Evolutionary conservation across 2,113 vertebrate species (phyloP), one percentile per base, ranked within the genome.

Genomic region (Phylloscopus trochiloides): DNA sequence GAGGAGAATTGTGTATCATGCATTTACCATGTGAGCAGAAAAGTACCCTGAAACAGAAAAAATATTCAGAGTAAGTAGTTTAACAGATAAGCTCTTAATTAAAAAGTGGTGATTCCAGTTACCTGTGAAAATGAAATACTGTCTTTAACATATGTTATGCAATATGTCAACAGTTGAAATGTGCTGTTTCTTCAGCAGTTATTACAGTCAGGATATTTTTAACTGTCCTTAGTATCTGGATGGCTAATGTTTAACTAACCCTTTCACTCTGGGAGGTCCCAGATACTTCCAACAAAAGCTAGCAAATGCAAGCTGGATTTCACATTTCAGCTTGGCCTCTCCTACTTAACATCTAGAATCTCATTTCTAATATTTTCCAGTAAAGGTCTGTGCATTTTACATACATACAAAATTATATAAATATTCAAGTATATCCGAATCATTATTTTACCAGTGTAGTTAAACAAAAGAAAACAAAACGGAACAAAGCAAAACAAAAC

Each of bases 41-140:
- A 91, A 94, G 91, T 85, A 83, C 26, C 21, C 59, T 68, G 72
- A 93, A 96, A 92, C 52, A 84, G 40, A 95, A 94, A 42, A 84
- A 96, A 31, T 62, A 54, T 92, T 91, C 84, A 51, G 67, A 86
- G 66, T 58, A 76, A 94, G 43, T 68, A 55, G 34, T 96, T 96
- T 89, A 95, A 84, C 82, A 94, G 94, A 96, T 96, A 96, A 96
- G 42, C 61, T 87, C 92, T 86, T 95, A 94, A 96, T 97, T 97
- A 96, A 94, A 80, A 92, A 96, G 84, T 88, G 21, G 84, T 62
- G 76, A 85, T 92, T 96, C 91, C 71, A 88, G 88, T 82, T 97
- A 92, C 88, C 57, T 90, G 38, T 82, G 72, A 96, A 80, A 96
- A 88, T 58, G 29, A 91, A 93, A 47, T 59, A 79, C 42, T 76